Conservation (phyloP, 2,888 invertebrate species). For the Slavum lentiscoides region DNA sequence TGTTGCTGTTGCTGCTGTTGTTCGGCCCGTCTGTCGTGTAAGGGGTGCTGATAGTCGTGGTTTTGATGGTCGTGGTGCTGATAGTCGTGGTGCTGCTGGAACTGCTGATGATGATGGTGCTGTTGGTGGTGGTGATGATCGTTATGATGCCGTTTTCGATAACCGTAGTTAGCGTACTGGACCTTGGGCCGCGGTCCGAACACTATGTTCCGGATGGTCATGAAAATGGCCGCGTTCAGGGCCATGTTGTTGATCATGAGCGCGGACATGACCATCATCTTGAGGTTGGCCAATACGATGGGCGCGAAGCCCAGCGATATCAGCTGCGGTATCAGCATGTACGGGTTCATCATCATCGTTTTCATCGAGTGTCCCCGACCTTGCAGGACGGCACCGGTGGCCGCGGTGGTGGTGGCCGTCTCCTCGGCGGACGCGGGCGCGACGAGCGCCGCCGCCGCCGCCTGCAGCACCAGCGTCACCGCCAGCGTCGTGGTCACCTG, state of each 20-base stretch:
- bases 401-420: not conserved
- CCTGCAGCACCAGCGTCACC: not conserved
- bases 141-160: constrained; percentile 43
- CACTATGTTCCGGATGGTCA: constrained; percentile 58
- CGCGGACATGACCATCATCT: constrained; percentile 58
- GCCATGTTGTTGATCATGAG: constrained; percentile 58
- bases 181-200: constrained; percentile 57
- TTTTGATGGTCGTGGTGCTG: not conserved
- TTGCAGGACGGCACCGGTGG: not conserved
- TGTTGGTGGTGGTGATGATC: not conserved
- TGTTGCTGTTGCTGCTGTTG: not conserved
- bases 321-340: constrained; percentile 56
- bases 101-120: not conserved
- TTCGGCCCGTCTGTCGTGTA: not conserved
- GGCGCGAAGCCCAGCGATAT: constrained; percentile 56
- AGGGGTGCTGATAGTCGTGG: not conserved
- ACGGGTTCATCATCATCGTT: constrained; percentile 55
- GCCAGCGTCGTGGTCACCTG: not conserved
- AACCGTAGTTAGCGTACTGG: constrained; percentile 58
- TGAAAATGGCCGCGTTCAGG: constrained; percentile 57
- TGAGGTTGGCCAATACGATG: constrained; percentile 56
- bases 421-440: not conserved
- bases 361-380: constrained; percentile 51
- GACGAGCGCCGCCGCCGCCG: not conserved
- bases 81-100: not conserved